These are phyloP conservation scores for Ectropis grisescens DNA, from an alignment of 1,140 invertebrate species.

Conservation along the genomic window DNA sequence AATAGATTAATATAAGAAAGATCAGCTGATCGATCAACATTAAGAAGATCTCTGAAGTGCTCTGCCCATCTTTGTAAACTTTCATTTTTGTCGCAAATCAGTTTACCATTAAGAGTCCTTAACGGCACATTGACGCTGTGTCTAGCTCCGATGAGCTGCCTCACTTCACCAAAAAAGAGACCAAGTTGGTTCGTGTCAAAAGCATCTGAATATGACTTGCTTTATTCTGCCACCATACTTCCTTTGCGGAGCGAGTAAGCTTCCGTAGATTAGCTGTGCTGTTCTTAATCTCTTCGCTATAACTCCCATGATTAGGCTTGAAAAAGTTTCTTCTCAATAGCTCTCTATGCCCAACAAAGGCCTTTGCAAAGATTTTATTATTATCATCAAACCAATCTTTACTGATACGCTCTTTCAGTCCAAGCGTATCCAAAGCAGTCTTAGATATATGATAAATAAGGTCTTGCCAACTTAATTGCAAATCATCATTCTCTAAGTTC, in stretches of 20 bases:
- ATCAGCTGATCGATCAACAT: constrained; percentile 7
- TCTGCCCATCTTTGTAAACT: constrained; percentile 5
- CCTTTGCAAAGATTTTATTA: constrained; percentile 7
- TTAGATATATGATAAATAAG: constrained; percentile 8
- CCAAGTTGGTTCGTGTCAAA: constrained; percentile 20
- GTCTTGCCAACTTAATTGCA: constrained; percentile 3
- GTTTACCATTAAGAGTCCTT: not conserved
- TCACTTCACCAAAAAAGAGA: constrained; percentile 10
- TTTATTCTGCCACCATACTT: constrained; percentile 18
- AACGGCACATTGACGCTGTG: constrained; percentile 1
- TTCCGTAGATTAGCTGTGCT: constrained; percentile 10
- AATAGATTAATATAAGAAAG: constrained; percentile 3
- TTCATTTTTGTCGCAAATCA: constrained; percentile 5
- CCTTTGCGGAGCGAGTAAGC: constrained; percentile 10
- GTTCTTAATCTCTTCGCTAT: constrained; percentile 5
- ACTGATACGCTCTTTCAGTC: constrained; percentile 3
- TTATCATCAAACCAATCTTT: constrained; percentile 22
- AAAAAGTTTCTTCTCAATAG: constrained; percentile 6
- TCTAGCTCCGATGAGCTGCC: constrained; percentile 6
- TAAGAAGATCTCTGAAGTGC: constrained; percentile 5
- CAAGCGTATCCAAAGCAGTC: constrained; percentile 6
- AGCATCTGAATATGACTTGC: constrained; percentile 14
- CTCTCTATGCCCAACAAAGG: constrained; percentile 8
- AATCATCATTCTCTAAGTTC: not conserved
- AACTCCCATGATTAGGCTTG: not conserved